Evolutionary conservation across 2,888 invertebrate species (phyloP), one percentile per base, ranked within the genome.

Genomic region (Pharmacophagus antenor): DNA sequence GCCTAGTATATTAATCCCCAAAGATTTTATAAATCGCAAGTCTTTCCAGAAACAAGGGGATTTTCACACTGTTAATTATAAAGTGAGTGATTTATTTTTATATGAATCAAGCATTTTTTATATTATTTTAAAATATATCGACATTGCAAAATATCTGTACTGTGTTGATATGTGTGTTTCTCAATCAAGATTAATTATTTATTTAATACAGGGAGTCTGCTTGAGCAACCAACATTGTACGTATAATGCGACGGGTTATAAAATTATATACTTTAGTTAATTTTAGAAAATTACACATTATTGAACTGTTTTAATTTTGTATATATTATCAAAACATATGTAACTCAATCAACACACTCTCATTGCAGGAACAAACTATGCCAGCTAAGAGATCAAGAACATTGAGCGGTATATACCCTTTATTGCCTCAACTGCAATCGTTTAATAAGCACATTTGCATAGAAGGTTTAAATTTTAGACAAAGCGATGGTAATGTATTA

Each of bases 331-430:
- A n/a, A n/a, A n/a, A n/a, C 0, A n/a, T 4, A n/a, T 15, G 15
- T n/a, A 8, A 37, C 31, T 31, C 10, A 12, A n/a, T 8, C 8
- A 37, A n/a, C 1, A 1, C 37, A 37, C n/a, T 37, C n/a, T n/a
- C 3, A 15, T 37, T 37, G 6, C 37, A 37, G 37, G 6, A 37
- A 15, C 37, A 2, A 37, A 37, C 4, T 37, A 15, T n/a, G n/a
- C 37, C 37, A n/a, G 15, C 37, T 1, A 78, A 68, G 62, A 69
- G 72, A 1, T 69, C 71, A 17, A 73, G 79, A n/a, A 69, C 67
- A 20, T 2, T 85, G 6, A 87, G 82, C 27, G 84, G 84, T 1
- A 77, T 85, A 15, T 83, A 80, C 57, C 81, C 84, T 0, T 65
- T 84, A 1, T 18, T 50, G 8, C 41, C 59, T 2, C 58, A 67